Evolutionary conservation across 1,140 invertebrate species (phyloP).

Genomic region (Pachyrhynchus sulphureomaculatus): DNA sequence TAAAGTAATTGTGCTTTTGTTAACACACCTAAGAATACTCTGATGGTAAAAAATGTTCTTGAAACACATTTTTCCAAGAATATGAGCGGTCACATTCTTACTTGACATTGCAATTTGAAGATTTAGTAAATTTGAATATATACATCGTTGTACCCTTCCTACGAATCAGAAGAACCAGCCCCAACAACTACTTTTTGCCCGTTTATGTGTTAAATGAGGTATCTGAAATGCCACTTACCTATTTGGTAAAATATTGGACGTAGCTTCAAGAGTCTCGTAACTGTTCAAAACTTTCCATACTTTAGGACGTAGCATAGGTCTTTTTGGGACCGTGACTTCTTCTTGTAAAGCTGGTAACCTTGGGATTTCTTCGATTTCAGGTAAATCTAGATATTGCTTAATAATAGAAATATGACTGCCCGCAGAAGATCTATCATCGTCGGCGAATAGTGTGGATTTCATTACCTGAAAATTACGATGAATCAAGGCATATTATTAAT

Average conservation of each 20-base stretch:
- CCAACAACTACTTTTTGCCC: no score
- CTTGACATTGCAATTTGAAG: no score
- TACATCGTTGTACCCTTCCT: no score
- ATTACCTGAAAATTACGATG: constrained; percentile 24
- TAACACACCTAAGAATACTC: no score
- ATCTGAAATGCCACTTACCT: no score
- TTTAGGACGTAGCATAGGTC: constrained; percentile 30
- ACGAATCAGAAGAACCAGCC: no score
- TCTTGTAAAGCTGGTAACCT: constrained; percentile 19
- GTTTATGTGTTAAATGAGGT: no score
- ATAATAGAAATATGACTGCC: constrained; percentile 30
- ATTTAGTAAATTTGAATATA: no score
- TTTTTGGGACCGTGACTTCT: constrained; percentile 17
- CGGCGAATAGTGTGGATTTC: constrained; percentile 35
- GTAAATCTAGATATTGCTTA: constrained; percentile 33
- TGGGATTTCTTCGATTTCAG: constrained; percentile 30
- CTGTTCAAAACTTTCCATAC: constrained; percentile 34
- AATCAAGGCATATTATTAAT: background rate
- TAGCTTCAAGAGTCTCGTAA: constrained; percentile 7
- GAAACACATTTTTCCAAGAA: no score
- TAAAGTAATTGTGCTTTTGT: no score
- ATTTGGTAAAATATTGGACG: constrained; percentile 7
- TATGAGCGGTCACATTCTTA: no score
- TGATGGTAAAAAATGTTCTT: no score
- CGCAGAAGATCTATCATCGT: constrained; percentile 33